These are phyloP conservation scores for Drymodes brunneopygia DNA, from an alignment of 2,113 vertebrate genomes.

Conservation along the genomic window DNA sequence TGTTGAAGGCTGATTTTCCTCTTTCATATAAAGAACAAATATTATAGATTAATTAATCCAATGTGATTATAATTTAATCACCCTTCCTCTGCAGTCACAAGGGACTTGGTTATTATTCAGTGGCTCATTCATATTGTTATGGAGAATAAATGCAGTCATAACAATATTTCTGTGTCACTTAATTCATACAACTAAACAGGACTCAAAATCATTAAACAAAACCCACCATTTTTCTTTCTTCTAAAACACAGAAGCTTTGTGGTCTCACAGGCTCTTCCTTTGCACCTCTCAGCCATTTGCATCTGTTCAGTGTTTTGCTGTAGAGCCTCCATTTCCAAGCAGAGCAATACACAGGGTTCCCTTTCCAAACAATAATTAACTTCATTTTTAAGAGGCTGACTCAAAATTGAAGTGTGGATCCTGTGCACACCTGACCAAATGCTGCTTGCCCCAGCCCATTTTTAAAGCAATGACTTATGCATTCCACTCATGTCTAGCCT, in stretches of 20 bases:
- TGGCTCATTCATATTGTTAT: constrained; percentile 79
- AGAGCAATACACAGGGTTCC: neutral
- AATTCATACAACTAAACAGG: constrained; percentile 64
- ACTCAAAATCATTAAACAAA: neutral
- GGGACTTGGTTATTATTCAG: constrained; percentile 84
- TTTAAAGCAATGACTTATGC: constrained; percentile 17
- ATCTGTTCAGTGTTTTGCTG: neutral
- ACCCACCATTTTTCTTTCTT: neutral
- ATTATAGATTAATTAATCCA: constrained; percentile 99
- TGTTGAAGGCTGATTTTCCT: constrained; percentile 86
- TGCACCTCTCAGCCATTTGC: neutral
- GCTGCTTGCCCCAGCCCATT: neutral
- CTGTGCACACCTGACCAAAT: neutral
- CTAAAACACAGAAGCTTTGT: neutral
- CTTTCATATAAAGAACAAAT: constrained; percentile 95
- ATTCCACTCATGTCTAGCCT: neutral
- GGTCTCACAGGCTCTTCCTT: neutral
- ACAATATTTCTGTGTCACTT: constrained; percentile 72
- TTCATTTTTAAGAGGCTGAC: neutral
- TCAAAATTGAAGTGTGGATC: neutral
- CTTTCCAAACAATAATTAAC: constrained; percentile 10
- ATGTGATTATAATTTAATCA: constrained; percentile 99
- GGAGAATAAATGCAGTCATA: constrained; percentile 75
- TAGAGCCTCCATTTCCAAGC: neutral
- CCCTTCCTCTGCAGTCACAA: constrained; percentile 83